Conservation (phyloP, 2,888 invertebrate species). For the Ophion ventricosus region DNA sequence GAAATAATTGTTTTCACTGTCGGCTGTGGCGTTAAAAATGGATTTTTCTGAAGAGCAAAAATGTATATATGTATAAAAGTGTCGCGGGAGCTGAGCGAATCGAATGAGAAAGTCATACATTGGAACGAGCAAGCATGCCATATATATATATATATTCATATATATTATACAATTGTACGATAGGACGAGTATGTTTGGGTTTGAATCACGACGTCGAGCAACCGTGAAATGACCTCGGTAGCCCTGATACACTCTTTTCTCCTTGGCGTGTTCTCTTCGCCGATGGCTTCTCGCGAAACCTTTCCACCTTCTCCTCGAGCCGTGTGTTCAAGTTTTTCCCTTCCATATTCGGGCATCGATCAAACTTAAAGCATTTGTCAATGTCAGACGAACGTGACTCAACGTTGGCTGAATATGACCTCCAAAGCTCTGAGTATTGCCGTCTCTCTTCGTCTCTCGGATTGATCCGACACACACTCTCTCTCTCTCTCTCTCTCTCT, state of each 20-base stretch:
- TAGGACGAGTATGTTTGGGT: slow-evolving; percentile 24
- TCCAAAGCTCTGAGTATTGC: slow-evolving; percentile 7
- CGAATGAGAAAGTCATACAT: slow-evolving; percentile 58
- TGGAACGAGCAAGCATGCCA: slow-evolving; percentile 43
- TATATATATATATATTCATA: background rate
- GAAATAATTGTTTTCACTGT: background rate
- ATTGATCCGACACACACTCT: background rate
- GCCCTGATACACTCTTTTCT: slow-evolving; percentile 13
- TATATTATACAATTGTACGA: background rate
- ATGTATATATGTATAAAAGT: slow-evolving; percentile 16
- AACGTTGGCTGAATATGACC: slow-evolving; percentile 59
- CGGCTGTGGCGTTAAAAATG: background rate
- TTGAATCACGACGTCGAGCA: slow-evolving; percentile 54
- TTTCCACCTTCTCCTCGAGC: slow-evolving; percentile 8
- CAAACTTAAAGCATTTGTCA: slow-evolving; percentile 68
- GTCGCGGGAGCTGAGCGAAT: slow-evolving; percentile 35
- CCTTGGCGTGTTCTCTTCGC: slow-evolving; percentile 26
- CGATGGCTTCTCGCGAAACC: slow-evolving; percentile 8
- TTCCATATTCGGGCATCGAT: slow-evolving; percentile 64
- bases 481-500: too few relatives aligned
- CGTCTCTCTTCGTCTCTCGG: slow-evolving; percentile 4
- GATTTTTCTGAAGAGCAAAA: background rate
- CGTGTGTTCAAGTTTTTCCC: slow-evolving; percentile 47
- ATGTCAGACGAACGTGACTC: slow-evolving; percentile 70
- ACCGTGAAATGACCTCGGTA: slow-evolving; percentile 64